Base-by-base conservation (phyloP, 2,888 invertebrate genomes). In the Drosophila hamatofila region DNA sequence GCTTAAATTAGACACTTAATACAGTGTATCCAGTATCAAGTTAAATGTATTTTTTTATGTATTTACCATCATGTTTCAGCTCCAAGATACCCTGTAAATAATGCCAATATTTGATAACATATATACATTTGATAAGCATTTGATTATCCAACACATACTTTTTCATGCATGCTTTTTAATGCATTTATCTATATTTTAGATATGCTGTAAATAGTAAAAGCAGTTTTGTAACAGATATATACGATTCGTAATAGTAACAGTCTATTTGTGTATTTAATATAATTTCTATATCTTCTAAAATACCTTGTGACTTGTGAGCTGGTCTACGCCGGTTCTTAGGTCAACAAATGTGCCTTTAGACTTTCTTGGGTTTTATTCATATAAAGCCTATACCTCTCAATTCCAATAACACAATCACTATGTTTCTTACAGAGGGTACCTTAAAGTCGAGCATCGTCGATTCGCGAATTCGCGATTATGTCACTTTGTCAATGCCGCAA, bases 401-500 rank as follows among this genome's bases (percentile, higher is more conserved):
- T 46, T 1, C 3, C 16, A 23, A 42, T 14, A 44, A 23, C 6
- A 8, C 11, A 41, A 18, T 18, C 18, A 21, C 33, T 9, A 2
- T 7, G n/a, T 27, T n/a, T 14, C 5, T 2, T 11, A 1, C 2
- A 44, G 2, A 48, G 48, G 30, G 56, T 71, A 72, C 44, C 62
- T 62, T 2, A 0, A 1, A 9, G 48, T 55, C n/a, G 25, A 21
- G 25, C 41, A 8, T 3, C 1, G 8, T 18, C 21, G 11, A 7
- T 33, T 21, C 23, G 33, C 18, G 23, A 11, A 57, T 8, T 41
- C 18, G 23, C 52, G 64, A 80, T 84, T 84, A 84, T 84, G 88
- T 89, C 89, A 84, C 72, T 55, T 58, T 44, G 30, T 8, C 48
- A 61, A 66, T 70, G 68, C 42, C 63, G 48, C 70, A 65, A 39